phyloP scores from a whole-genome alignment of 1,140 invertebrate genomes.

The Dendrolimus punctatus region DNA sequence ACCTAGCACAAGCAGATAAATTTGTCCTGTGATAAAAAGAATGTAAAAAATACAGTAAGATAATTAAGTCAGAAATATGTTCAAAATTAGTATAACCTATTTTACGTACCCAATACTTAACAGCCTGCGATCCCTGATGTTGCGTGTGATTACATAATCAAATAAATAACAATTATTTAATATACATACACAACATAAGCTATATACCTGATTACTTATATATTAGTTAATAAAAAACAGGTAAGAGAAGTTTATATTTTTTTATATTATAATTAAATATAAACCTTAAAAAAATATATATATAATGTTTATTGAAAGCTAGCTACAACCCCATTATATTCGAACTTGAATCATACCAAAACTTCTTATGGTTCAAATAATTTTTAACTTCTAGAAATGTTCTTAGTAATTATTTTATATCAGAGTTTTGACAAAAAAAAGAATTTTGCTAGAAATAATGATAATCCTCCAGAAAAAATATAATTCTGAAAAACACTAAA shows the following conservation, averaged over 20 bases:
- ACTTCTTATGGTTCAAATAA: no score
- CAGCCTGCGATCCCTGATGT: constrained; percentile 35
- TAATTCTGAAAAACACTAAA: no score
- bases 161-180: constrained; percentile 12
- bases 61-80: no score
- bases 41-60: no score
- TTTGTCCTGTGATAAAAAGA: not conserved
- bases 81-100: not conserved
- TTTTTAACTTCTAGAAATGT: no score
- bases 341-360: no score
- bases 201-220: constrained; percentile 5
- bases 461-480: no score
- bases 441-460: no score
- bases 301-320: not conserved
- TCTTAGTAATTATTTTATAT: no score
- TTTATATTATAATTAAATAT: not conserved
- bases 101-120: constrained; percentile 57
- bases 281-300: not conserved
- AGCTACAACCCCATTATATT: no score
- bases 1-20: no score
- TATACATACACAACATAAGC: constrained; percentile 14
- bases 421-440: no score
- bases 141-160: constrained; percentile 8
- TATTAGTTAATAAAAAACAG: constrained; percentile 7
- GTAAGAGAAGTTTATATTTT: constrained; percentile 2